A percentile compares a stretch with the other conserved stretches of the same genome.
phyloP scores from a whole-genome alignment of 2,888 invertebrate species.

The Eristalinus aeneus region DNA sequence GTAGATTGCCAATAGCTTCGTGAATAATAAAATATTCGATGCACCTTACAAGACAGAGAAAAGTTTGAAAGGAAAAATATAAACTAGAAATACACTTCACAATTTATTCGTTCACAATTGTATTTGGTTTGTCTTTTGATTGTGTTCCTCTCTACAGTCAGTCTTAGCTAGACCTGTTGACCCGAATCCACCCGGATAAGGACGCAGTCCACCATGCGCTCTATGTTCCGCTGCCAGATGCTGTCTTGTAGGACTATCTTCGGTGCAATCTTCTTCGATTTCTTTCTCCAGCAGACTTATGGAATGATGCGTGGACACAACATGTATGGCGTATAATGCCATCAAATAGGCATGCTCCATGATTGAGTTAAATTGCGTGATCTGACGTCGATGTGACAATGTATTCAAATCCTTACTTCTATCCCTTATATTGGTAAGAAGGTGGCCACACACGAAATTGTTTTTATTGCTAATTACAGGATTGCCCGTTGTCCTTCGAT shows the following conservation, averaged over 20 bases:
- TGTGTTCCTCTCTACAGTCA: neutral
- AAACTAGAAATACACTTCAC: too few species aligned
- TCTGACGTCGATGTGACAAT: neutral
- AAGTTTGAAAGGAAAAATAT: too few species aligned
- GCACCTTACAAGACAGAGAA: too few species aligned
- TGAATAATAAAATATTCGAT: too few species aligned
- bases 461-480: too few species aligned
- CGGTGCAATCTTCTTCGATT: neutral
- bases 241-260: neutral
- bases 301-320: neutral
- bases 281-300: neutral
- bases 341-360: neutral
- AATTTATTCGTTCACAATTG: neutral
- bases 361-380: neutral
- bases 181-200: conserved; percentile 2
- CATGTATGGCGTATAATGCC: neutral
- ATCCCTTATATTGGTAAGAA: neutral
- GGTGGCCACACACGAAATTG: neutral
- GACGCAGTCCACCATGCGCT: neutral
- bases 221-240: neutral
- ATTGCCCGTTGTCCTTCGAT: too few species aligned
- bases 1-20: too few species aligned
- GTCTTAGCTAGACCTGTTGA: neutral
- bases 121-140: neutral
- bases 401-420: neutral